These are phyloP conservation scores for Tinea trinotella DNA, from an alignment of 2,888 invertebrate species.

Conservation along the genomic window DNA sequence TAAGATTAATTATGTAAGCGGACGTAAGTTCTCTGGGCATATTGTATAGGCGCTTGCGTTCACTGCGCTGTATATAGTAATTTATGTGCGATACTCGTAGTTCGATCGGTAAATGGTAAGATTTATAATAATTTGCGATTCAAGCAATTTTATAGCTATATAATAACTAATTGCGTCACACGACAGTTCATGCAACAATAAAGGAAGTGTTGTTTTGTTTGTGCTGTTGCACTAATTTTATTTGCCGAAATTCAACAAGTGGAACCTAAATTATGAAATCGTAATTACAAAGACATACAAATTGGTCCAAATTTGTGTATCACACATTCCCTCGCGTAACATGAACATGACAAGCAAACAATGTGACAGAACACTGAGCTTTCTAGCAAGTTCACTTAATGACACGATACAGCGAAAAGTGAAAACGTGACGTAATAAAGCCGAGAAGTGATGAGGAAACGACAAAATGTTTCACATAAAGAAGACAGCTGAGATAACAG, in stretches of 20 bases:
- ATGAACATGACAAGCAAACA: conserved; percentile 42
- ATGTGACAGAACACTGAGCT: conserved; percentile 38
- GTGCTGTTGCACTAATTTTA: not conserved
- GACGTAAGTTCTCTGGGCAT: conserved; percentile 24
- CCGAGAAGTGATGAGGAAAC: conserved; percentile 11
- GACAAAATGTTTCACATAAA: conserved; percentile 4
- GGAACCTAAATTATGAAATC: not conserved
- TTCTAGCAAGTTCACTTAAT: conserved; percentile 30
- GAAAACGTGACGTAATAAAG: conserved; percentile 9
- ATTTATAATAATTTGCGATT: not conserved
- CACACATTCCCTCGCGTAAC: conserved; percentile 22
- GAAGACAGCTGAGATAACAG: not conserved
- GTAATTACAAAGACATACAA: conserved; percentile 2
- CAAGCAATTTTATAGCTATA: not conserved
- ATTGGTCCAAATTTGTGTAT: conserved; percentile 11
- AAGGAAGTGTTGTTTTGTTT: not conserved
- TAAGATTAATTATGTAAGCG: conserved; percentile 55
- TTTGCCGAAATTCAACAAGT: conserved; percentile 3
- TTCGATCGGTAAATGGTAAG: not conserved
- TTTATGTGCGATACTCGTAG: not conserved
- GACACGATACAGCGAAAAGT: conserved; percentile 17
- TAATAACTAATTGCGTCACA: not conserved
- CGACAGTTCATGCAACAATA: not conserved
- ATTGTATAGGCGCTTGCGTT: not conserved
- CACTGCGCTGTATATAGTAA: not conserved